phyloP scores from a whole-genome alignment of 2,113 vertebrate species.

The Rhagologus leucostigma region DNA sequence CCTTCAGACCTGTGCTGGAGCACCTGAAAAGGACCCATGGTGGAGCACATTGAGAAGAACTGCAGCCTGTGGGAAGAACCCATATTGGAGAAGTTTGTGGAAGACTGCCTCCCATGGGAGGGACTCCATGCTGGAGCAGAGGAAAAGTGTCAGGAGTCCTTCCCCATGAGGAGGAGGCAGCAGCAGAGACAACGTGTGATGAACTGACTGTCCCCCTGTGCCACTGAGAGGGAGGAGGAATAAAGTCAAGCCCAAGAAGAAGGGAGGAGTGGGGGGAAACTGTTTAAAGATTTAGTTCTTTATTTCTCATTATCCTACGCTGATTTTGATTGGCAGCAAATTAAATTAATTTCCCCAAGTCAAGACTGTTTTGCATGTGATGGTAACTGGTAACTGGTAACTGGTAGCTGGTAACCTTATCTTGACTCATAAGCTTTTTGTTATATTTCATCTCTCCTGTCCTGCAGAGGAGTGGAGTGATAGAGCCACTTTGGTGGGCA shows the following conservation, averaged over 20 bases:
- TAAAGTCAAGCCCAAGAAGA: neutral
- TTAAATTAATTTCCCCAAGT: neutral
- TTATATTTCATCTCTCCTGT: neutral
- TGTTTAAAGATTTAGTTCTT: neutral
- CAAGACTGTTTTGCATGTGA: neutral
- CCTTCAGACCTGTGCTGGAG: too few species aligned
- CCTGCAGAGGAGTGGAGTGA: neutral
- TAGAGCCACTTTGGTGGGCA: neutral
- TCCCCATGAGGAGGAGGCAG: neutral
- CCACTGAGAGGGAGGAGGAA: neutral
- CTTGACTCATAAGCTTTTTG: neutral
- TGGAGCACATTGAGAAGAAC: neutral
- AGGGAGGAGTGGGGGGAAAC: neutral
- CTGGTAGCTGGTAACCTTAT: neutral
- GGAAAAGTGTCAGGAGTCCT: neutral
- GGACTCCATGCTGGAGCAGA: neutral
- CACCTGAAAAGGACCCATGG: neutral
- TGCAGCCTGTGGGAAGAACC: neutral
- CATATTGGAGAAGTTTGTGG: neutral
- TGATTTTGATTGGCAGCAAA: neutral
- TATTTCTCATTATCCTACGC: neutral
- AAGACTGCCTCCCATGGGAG: neutral
- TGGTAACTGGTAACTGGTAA: neutral
- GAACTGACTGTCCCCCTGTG: neutral
- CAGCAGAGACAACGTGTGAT: neutral